phyloP scores from a whole-genome alignment of 2,797 vertebrate species.

The Hephaestus fuliginosus region DNA sequence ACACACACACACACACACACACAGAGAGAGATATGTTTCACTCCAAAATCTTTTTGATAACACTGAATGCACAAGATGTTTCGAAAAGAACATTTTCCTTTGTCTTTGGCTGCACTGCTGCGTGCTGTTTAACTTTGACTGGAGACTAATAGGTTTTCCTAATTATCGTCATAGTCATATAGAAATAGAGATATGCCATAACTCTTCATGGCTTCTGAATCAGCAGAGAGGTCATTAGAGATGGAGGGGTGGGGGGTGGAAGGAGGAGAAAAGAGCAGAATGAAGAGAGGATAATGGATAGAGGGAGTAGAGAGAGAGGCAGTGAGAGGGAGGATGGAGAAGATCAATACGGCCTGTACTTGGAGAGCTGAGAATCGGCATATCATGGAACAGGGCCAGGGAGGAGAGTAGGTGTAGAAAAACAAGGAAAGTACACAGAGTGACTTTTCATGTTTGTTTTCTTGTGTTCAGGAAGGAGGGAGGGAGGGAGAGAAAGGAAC shows the following conservation, averaged over 20 bases:
- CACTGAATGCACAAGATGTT: constrained; percentile 30
- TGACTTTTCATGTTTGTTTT: constrained; percentile 38
- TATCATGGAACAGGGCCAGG: constrained; percentile 50
- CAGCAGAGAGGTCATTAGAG: constrained; percentile 72
- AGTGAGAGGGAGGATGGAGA: constrained; percentile 42
- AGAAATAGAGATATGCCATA: constrained; percentile 61
- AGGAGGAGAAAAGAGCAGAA: constrained; percentile 39
- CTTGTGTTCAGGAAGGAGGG: not conserved
- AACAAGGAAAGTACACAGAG: constrained; percentile 13
- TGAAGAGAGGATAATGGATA: constrained; percentile 59
- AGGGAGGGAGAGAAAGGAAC: not conserved
- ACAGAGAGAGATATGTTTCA: constrained; percentile 5
- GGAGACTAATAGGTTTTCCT: constrained; percentile 50
- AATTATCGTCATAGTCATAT: constrained; percentile 55
- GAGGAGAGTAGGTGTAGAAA: constrained; percentile 49
- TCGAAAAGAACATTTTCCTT: constrained; percentile 24
- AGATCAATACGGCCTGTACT: constrained; percentile 75
- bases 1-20: constrained; percentile 30
- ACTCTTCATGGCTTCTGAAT: constrained; percentile 62
- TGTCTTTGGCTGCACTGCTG: constrained; percentile 27
- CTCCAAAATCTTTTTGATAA: constrained; percentile 24
- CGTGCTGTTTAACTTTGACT: constrained; percentile 43
- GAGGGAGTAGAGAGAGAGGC: constrained; percentile 40
- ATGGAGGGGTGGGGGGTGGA: constrained; percentile 32
- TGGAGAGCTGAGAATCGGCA: constrained; percentile 60